Base-by-base conservation (phyloP, 2,113 vertebrate genomes). In the Cyphomyrus plagiostoma region DNA sequence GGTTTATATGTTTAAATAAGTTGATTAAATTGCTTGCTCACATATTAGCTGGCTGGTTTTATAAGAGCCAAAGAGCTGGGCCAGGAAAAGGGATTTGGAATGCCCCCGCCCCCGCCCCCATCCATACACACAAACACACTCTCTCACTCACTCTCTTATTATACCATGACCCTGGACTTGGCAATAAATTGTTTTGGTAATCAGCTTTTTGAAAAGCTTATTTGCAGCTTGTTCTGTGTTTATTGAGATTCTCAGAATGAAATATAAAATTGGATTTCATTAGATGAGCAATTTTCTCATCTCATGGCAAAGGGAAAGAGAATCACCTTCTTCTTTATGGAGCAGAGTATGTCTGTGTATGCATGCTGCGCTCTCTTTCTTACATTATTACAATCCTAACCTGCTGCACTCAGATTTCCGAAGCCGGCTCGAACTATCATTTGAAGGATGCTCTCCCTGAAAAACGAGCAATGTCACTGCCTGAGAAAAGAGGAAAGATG, bases 121-220 rank as follows among this genome's bases (percentile, higher is more conserved):
- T 62, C 74, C 80, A 89, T 80, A 83, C 86, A 62, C 88, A 89
- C 62, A 77, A 48, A 87, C 50, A 87, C 85, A 87, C 85, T 50
- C 85, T 50, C 85, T 49, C 84, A 35, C 52, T 83, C 52, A 42
- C 90, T 88, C 89, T 92, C 92, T 93, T 93, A 93, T 94, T 95
- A 94, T 94, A 94, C 94, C 93, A 94, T 92, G 92, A 94, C 94
- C 93, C 94, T 95, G 93, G 94, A 94, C 94, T 95, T 94, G 93
- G 93, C 94, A 95, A 95, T 95, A 96, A 95, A 96, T 96, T 96
- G 95, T 93, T 95, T 96, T 93, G 92, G 95, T 96, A 96, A 96
- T 96, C 95, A 96, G 95, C 95, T 96, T 96, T 96, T 95, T 95
- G 95, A 96, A 96, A 96, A 95, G 95, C 95, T 96, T 96, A 96